Evolutionary conservation across 2,888 invertebrate species (phyloP), one percentile per base, ranked within the genome.

Genomic region (Gryllus longicercus): DNA sequence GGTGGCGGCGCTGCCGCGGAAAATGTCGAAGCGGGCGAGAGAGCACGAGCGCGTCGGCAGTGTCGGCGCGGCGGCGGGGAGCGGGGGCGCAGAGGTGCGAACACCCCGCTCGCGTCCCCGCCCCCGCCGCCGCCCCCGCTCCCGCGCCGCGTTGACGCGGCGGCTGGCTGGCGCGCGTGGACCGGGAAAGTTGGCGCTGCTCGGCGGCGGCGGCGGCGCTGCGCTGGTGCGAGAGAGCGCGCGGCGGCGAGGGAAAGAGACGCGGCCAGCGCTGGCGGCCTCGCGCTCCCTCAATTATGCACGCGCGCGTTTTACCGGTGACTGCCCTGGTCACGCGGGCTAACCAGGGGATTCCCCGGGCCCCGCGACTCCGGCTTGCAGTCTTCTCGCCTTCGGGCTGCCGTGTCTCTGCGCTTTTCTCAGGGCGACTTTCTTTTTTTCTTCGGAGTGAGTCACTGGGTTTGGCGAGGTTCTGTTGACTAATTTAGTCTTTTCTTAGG

Each of bases 1-100:
- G 78, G 38, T 63, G 75, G 51, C 76, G 23, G 38, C 50, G 75
- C n/a, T 74, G 74, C 38, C 38, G 76, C 74, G 80, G 76, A 79
- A 79, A 79, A 79, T 79, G 79, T 50, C 76, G 79, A 79, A 79
- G 75, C 63, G 63, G 16, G 63, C 16, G n/a, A n/a, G 63, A n/a
- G n/a, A 8, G n/a, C 16, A 5, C 38, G 38, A 8, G n/a, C 16
- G n/a, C 38, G 38, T 38, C 38, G 38, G 38, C 38, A n/a, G n/a
- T n/a, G n/a, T 14, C 14, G 63, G n/a, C 16, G n/a, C 63, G n/a
- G 63, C 14, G 63, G 63, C 5, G 38, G 38, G 38, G 8, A 11
- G 5, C 5, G n/a, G 11, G n/a, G 63, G n/a, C 16, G n/a, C 63
- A 63, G 63, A 63, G 63, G 63, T 63, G 63, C 63, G 63, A 63